Conservation (phyloP, 2,113 vertebrate species). For the Muntiacus reevesi region DNA sequence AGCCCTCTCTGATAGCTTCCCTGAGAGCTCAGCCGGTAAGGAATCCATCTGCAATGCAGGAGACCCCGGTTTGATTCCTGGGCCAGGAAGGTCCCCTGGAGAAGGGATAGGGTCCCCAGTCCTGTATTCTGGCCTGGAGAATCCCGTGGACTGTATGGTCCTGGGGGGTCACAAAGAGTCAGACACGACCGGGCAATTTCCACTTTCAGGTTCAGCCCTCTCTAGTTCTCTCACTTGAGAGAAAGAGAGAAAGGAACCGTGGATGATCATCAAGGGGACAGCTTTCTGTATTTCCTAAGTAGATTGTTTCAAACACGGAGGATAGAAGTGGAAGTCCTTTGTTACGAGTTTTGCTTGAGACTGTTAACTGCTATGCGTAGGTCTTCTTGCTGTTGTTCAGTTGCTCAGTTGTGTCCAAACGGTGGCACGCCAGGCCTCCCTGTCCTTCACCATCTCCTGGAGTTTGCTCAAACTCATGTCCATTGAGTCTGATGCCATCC, state of each 20-base stretch:
- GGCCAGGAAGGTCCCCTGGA: background rate
- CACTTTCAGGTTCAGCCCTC: background rate
- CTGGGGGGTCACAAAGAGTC: background rate
- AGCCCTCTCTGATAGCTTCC: background rate
- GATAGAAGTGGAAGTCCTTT: background rate
- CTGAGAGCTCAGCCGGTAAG: background rate
- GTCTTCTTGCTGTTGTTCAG: background rate
- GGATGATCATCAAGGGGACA: background rate
- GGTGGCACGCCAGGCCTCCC: background rate
- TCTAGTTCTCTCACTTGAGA: background rate
- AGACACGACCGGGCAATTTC: background rate
- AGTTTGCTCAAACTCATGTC: background rate
- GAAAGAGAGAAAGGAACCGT: background rate
- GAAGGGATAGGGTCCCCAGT: background rate
- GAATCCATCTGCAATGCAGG: background rate
- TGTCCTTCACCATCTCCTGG: background rate
- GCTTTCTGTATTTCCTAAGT: background rate
- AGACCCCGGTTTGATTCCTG: background rate
- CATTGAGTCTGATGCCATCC: background rate
- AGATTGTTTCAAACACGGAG: background rate
- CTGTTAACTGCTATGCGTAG: background rate
- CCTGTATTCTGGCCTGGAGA: background rate
- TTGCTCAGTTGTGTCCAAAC: accelerated
- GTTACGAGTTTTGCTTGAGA: background rate
- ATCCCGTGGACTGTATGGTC: background rate